Evolutionary conservation across 1,140 invertebrate genomes (phyloP).

Genomic region (Trachelipus rathkii): DNA sequence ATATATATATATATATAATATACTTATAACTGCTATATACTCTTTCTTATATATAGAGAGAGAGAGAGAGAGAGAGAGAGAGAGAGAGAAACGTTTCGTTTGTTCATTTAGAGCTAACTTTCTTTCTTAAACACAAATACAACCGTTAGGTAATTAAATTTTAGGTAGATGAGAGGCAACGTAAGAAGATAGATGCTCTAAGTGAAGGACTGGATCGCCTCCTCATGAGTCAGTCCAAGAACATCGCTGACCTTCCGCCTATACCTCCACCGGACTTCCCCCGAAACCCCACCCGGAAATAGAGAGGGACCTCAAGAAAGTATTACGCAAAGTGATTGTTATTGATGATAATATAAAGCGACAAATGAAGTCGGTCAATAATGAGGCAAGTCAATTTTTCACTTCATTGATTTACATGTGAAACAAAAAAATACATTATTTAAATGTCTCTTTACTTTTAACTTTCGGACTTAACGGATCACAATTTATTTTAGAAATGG

Average conservation of each 20-base stretch:
- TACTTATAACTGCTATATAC: no score
- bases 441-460: no score
- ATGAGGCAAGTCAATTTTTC: conserved; percentile 26
- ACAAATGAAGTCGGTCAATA: conserved; percentile 22
- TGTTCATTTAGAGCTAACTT: no score
- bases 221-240: conserved; percentile 9
- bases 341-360: conserved; percentile 27
- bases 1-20: no score
- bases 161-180: conserved; percentile 33
- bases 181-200: conserved; percentile 33
- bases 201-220: conserved; percentile 33
- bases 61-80: no score
- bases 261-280: conserved; percentile 2
- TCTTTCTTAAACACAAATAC: neutral
- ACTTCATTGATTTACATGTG: no score
- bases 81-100: no score
- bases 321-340: conserved; percentile 33
- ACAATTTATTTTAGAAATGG: no score
- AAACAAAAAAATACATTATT: no score
- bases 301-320: conserved; percentile 33
- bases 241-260: conserved; percentile 6
- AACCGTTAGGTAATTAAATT: neutral
- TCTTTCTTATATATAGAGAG: no score
- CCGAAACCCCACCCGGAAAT: neutral
- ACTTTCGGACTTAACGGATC: no score